Conservation (phyloP, 2,797 vertebrate genomes). For the Rousettus madagascariensis region DNA sequence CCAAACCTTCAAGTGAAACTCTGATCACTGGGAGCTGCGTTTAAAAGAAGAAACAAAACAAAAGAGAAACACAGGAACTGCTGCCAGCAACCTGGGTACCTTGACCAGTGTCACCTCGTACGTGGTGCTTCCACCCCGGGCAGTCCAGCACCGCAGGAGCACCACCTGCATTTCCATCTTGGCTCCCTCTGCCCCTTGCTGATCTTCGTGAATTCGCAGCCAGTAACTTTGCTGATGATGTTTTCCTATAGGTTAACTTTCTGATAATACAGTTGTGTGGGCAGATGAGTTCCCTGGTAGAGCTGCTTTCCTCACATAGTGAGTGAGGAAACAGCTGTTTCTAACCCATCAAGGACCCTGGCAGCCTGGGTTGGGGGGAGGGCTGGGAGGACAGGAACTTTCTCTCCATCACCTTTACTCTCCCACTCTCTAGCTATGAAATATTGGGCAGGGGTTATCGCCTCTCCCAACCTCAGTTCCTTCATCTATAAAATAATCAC, state of each 20-base stretch:
- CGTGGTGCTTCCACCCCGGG: too few relatives aligned
- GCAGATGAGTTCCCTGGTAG: neutral
- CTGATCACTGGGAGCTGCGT: neutral
- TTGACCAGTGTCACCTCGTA: neutral
- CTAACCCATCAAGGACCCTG: neutral
- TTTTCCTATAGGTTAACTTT: neutral
- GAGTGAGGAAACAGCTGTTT: neutral
- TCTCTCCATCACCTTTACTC: neutral
- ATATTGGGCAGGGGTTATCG: neutral
- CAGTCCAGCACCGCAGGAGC: rapidly evolving
- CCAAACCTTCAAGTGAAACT: neutral
- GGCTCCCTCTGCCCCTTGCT: neutral
- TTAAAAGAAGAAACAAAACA: neutral
- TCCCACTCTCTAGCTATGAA: neutral
- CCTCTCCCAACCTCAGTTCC: neutral
- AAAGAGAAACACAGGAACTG: neutral
- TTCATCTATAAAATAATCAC: neutral
- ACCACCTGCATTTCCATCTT: neutral
- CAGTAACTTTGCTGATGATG: neutral
- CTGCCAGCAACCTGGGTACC: neutral
- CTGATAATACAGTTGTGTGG: neutral
- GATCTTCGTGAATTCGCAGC: neutral
- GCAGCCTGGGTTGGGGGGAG: neutral
- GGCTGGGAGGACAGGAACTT: neutral
- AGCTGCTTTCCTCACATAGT: neutral